These are phyloP conservation scores for Hipposideros larvatus DNA, from an alignment of 2,797 vertebrate species.

Conservation along the genomic window DNA sequence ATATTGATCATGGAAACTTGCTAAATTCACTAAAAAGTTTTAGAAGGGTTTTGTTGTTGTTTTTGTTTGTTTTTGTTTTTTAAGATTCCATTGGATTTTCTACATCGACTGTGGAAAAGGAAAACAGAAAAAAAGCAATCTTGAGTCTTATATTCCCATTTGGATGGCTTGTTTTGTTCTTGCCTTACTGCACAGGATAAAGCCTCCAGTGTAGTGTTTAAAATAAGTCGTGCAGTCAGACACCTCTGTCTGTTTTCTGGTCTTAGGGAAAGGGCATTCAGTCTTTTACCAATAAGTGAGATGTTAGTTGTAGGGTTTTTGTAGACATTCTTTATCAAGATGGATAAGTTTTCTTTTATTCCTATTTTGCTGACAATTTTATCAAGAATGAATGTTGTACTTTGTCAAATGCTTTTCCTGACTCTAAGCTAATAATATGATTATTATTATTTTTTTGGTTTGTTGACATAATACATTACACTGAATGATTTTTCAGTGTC, in stretches of 20 bases:
- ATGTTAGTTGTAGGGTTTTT: background rate
- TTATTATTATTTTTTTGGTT: background rate
- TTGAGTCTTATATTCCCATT: background rate
- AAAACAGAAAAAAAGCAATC: background rate
- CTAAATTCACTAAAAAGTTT: background rate
- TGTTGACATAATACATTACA: background rate
- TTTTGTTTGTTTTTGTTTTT: no score
- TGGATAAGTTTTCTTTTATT: background rate
- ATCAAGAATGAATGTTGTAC: background rate
- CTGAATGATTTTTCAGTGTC: background rate
- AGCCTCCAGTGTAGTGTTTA: background rate
- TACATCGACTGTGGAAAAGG: background rate
- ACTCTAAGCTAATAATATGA: background rate
- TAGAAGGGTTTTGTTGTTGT: background rate
- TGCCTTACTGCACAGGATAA: background rate
- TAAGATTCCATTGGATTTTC: background rate
- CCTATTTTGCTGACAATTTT: background rate
- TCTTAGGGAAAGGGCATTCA: background rate
- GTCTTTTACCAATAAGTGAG: background rate
- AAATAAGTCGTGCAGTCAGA: background rate
- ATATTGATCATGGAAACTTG: background rate
- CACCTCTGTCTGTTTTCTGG: background rate
- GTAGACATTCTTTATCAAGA: background rate
- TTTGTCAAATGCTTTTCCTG: background rate
- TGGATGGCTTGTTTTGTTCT: background rate